Evolutionary conservation across 1,140 invertebrate genomes (phyloP).

Genomic region (Aplysia californica): DNA sequence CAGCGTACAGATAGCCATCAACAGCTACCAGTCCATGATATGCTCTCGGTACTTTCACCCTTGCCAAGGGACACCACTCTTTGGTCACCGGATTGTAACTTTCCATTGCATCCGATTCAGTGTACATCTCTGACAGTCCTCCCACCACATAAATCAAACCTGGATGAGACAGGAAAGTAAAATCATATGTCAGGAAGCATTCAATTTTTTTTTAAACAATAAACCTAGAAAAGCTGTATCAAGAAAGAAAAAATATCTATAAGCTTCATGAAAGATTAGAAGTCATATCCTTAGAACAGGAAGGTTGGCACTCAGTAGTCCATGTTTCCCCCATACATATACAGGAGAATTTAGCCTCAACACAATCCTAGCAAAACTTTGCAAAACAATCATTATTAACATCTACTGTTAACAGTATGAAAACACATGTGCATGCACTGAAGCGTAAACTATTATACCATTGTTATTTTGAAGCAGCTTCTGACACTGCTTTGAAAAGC

Average conservation of each 20-base stretch:
- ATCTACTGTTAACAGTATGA: too few relatives aligned
- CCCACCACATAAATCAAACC: conserved; percentile 91
- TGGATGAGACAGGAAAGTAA: conserved; percentile 54
- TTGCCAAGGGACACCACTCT: conserved; percentile 80
- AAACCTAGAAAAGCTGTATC: too few relatives aligned
- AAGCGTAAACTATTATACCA: too few relatives aligned
- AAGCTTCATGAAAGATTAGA: too few relatives aligned
- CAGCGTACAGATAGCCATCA: conserved; percentile 82
- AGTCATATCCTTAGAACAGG: too few relatives aligned
- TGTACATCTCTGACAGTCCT: conserved; percentile 83
- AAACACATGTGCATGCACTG: too few relatives aligned
- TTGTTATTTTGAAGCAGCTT: too few relatives aligned
- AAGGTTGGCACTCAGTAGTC: neutral
- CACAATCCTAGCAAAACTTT: too few relatives aligned
- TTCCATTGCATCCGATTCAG: conserved; percentile 80
- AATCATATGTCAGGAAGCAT: neutral
- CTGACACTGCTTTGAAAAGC: too few relatives aligned
- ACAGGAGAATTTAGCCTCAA: neutral
- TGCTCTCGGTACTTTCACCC: conserved; percentile 82
- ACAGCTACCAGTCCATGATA: conserved; percentile 89
- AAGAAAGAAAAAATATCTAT: too few relatives aligned
- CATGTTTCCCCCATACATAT: neutral
- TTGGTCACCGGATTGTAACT: conserved; percentile 83
- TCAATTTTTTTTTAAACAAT: neutral
- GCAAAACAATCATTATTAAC: too few relatives aligned